phyloP scores from a whole-genome alignment of 2,888 invertebrate species.

The Malthinus seriepunctatus region DNA sequence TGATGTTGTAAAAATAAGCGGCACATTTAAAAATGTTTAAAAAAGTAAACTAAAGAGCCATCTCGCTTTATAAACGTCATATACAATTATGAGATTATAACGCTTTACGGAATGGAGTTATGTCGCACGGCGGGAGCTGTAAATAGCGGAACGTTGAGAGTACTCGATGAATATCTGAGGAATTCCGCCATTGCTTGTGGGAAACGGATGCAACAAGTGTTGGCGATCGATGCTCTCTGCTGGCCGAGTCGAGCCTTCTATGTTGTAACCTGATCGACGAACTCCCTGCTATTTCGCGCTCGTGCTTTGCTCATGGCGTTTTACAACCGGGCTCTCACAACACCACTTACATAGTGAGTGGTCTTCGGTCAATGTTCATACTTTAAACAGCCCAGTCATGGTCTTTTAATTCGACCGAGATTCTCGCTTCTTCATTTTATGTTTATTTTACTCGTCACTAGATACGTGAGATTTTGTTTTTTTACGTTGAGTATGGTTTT shows the following conservation, averaged over 20 bases:
- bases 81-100: slow-evolving; percentile 7
- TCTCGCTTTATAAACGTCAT: neutral
- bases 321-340: slow-evolving; percentile 17
- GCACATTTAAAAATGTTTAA: slow-evolving; percentile 3
- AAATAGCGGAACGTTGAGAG: slow-evolving; percentile 19
- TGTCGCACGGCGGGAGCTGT: slow-evolving; percentile 14
- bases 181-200: slow-evolving; percentile 56
- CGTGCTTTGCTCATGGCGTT: slow-evolving; percentile 31
- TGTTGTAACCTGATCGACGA: slow-evolving; percentile 24
- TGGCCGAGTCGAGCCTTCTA: slow-evolving; percentile 38
- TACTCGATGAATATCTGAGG: slow-evolving; percentile 52
- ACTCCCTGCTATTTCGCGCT: slow-evolving; percentile 26
- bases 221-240: slow-evolving; percentile 41
- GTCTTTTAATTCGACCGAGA: slow-evolving; percentile 20
- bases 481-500: too few relatives aligned
- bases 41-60: neutral
- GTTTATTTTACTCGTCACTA: too few relatives aligned
- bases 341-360: slow-evolving; percentile 18
- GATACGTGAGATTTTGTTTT: too few relatives aligned
- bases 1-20: neutral
- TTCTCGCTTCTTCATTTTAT: slow-evolving; percentile 2
- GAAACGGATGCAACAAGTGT: slow-evolving; percentile 36
- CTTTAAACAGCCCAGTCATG: slow-evolving; percentile 17
- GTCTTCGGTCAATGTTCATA: slow-evolving; percentile 25
- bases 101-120: slow-evolving; percentile 8